Conservation (phyloP, 2,888 invertebrate species). For the Lordiphosa andalusiaca region DNA sequence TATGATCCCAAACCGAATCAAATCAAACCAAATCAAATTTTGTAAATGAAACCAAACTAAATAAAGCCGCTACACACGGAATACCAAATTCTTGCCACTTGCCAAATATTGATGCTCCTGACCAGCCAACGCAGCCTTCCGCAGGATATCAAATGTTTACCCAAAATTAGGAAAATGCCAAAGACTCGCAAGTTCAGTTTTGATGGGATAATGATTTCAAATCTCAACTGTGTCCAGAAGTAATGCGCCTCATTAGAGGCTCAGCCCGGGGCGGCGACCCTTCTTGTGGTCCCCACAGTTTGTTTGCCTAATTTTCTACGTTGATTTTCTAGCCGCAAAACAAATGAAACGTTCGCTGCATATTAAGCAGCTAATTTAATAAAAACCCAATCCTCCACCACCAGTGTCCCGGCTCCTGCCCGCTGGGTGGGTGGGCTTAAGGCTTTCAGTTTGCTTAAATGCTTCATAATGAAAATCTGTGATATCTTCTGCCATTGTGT, state of each 20-base stretch:
- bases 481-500: constrained; percentile 48
- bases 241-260: constrained; percentile 70
- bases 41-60: no score
- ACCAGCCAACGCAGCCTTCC: no score
- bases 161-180: constrained; percentile 50
- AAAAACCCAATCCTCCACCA: constrained; percentile 16
- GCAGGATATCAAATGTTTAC: constrained; percentile 53
- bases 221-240: constrained; percentile 49
- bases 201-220: constrained; percentile 71
- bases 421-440: constrained; percentile 10
- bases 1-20: no score
- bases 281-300: constrained; percentile 29
- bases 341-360: constrained; percentile 73
- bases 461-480: constrained; percentile 72
- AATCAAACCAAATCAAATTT: no score
- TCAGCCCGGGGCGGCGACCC: constrained; percentile 41
- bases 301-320: constrained; percentile 74
- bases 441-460: constrained; percentile 46
- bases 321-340: constrained; percentile 76
- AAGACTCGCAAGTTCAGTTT: constrained; percentile 51
- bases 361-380: constrained; percentile 72
- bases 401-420: constrained; percentile 2
- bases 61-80: no score
- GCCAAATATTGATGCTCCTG: constrained; percentile 8
- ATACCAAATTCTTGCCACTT: not conserved